Evolutionary conservation across 2,113 vertebrate genomes (phyloP), one percentile per base, ranked within the genome.

Genomic region (Lepus americanus): DNA sequence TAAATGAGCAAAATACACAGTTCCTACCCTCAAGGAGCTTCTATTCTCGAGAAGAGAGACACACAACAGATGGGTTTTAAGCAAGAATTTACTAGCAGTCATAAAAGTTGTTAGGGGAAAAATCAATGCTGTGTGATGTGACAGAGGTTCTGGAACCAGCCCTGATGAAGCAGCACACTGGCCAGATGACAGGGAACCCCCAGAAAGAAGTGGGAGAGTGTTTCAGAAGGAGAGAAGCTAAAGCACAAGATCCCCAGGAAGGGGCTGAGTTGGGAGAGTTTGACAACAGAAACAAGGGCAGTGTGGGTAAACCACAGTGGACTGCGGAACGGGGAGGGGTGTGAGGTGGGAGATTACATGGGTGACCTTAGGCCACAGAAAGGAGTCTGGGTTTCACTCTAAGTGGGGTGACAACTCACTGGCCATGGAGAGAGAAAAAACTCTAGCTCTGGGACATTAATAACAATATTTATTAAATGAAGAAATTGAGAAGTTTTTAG

Each of bases 271-370:
- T 36, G 9, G 4, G 2, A 74, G 49, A n/a, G 29, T 92, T n/a
- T 80, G 74, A 82, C 33, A 39, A 84, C 49, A 93, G 82, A 90
- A 94, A 77, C 27, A 90, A 95, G 73, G 22, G 31, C 53, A 29
- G 39, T 3, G 33, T 55, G 55, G 70, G 7, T 36, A 76, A 51
- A 31, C 81, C 44, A 89, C 29, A n/a, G 67, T 66, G 36, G 92
- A 27, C 11, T 20, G 67, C 14, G 55, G 39, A n/a, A 77, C 17
- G 6, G 3, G 61, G 13, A 87, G 6, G 6, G 1, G 1, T 29
- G 39, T 49, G 33, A 51, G 2, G 19, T 90, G 11, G 44, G n/a
- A 83, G 80, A 31, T 64, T 22, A 55, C 23, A 67, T 5, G 70
- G 49, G 25, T 31, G 55, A 51, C 39, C 78, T 59, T 11, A 74